These are phyloP conservation scores for Sisyra nigra DNA, from an alignment of 2,888 invertebrate genomes.

Conservation along the genomic window DNA sequence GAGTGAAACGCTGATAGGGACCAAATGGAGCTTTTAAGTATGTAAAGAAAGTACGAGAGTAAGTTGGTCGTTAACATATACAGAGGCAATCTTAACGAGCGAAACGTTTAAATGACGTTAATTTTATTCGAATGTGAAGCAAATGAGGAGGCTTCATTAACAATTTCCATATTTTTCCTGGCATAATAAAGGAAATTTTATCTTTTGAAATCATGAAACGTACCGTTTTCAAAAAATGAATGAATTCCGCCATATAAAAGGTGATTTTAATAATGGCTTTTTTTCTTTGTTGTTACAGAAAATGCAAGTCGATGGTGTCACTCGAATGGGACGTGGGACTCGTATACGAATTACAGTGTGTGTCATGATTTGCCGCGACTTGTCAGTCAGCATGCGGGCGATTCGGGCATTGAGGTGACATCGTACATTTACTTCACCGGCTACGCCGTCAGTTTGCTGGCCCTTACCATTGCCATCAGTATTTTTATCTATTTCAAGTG, in stretches of 20 bases:
- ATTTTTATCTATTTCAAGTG: constrained; percentile 86
- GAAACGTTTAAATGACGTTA: no score
- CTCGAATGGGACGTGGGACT: constrained; percentile 69
- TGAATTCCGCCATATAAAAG: neutral
- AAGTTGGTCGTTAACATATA: no score
- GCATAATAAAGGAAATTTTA: no score
- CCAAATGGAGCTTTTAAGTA: no score
- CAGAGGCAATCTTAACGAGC: no score
- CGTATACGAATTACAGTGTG: constrained; percentile 56
- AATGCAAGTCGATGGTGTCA: constrained; percentile 70
- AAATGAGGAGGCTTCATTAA: no score
- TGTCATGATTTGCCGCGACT: constrained; percentile 38
- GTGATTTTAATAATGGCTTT: neutral
- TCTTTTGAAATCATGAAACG: no score
- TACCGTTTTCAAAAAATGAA: no score
- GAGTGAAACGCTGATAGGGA: no score
- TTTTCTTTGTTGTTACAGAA: constrained; percentile 37
- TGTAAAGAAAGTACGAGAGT: no score
- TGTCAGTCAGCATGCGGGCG: constrained; percentile 10
- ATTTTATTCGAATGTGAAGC: no score
- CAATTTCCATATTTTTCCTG: no score
- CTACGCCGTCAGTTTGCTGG: constrained; percentile 68
- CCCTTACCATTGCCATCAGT: constrained; percentile 63
- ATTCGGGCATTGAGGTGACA: constrained; percentile 41
- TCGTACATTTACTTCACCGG: constrained; percentile 71